A percentile compares a stretch with the other conserved stretches of the same genome.
Conservation (phyloP, 2,888 invertebrate genomes). For the Agrotis exclamationis region DNA sequence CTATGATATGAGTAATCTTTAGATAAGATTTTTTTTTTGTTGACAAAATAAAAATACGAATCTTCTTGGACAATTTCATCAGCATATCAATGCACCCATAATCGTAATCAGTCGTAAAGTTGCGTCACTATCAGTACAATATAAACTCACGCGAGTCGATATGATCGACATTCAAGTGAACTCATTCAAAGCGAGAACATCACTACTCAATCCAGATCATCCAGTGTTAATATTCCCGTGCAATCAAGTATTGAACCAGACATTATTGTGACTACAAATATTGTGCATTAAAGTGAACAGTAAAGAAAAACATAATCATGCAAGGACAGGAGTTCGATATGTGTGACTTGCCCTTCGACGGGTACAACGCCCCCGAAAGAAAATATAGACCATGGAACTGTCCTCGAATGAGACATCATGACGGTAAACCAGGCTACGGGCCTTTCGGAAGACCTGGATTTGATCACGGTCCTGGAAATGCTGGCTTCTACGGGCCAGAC, state of each 20-base stretch:
- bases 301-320: constrained; percentile 11
- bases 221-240: not conserved
- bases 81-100: not conserved
- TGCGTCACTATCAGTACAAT: constrained; percentile 24
- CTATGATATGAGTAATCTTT: too few species aligned
- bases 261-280: not conserved
- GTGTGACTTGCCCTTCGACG: constrained; percentile 44
- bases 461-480: not conserved
- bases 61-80: constrained; percentile 17
- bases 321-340: constrained; percentile 22
- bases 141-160: constrained; percentile 8
- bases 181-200: constrained; percentile 18
- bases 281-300: not conserved
- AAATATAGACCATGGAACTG: constrained; percentile 25
- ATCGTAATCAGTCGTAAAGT: constrained; percentile 7
- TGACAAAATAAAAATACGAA: too few species aligned
- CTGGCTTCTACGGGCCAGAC: not conserved
- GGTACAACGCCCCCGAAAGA: constrained; percentile 27
- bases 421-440: constrained; percentile 3
- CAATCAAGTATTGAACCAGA: not conserved
- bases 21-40: too few species aligned
- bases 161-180: constrained; percentile 18
- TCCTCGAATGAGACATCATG: not conserved
- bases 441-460: constrained; percentile 30
- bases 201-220: not conserved